Evolutionary conservation across 2,888 invertebrate species (phyloP), one percentile per base, ranked within the genome.

Genomic region (Lasioglossum marginatum): DNA sequence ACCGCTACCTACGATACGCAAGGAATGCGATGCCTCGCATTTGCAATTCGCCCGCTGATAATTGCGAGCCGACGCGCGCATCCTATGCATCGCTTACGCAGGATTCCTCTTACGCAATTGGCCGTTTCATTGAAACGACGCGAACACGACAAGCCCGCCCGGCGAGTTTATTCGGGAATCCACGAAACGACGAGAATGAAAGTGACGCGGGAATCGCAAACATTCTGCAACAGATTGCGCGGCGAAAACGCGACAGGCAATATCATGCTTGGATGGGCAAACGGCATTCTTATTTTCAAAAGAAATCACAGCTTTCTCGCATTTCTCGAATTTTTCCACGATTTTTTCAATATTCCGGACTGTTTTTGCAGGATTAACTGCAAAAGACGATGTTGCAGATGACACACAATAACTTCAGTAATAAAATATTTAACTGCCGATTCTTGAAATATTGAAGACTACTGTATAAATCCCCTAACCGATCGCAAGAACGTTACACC

Each of bases 1-100:
- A 86, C 76, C 72, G 87, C 86, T 87, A 81, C 83, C 87, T 79
- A 83, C 86, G 87, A 87, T 87, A 87, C 87, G 80, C 83, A 37
- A 37, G 86, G 87, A 83, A 87, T 86, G 86, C 82, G 86, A 81
- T 78, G 76, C 79, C 75, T 77, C 79, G 73, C 14, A 86, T 86
- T 86, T 81, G 83, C 83, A 81, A 86, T 83, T 83, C 87, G 82
- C 80, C 57, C 66, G 78, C 71, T 40, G 78, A 81, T 83, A 78
- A 86, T 87, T 86, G 81, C 27, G 66, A 81, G 60, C 79, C 48
- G 76, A 43, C 72, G 74, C 68, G 71, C 16, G 45, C 71, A 66
- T 83, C 87, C 37, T 43, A 23, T n/a, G 27, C 37, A 60, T 75
- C 60, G 76, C 79, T 79, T 75, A 68, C 79, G 63, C 77, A 3